phyloP scores from a whole-genome alignment of 2,888 invertebrate genomes.

The Hyposoter dolosus region DNA sequence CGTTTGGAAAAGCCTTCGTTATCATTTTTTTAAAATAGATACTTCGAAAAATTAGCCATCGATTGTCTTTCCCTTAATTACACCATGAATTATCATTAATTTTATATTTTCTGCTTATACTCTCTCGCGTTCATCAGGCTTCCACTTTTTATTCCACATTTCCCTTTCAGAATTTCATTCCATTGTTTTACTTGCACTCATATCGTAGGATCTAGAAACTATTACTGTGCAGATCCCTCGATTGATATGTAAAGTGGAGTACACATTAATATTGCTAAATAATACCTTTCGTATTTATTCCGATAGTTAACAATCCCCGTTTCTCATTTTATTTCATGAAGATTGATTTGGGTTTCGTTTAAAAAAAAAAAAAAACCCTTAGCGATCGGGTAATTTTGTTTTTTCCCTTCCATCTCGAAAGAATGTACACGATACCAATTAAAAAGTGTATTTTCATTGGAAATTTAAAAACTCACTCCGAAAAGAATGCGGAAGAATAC shows the following conservation, averaged over 20 bases:
- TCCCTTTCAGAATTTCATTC: not conserved
- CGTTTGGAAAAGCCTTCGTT: not conserved
- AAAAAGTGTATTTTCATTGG: not conserved
- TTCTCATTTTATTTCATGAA: not conserved
- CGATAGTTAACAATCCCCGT: not conserved
- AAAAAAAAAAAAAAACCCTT: not conserved
- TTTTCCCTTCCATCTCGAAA: not conserved
- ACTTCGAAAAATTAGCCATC: not conserved
- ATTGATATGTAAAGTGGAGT: not conserved
- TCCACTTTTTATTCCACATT: not conserved
- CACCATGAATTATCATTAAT: too few relatives aligned
- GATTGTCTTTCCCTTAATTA: not conserved
- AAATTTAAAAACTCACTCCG: not conserved
- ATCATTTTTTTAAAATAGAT: not conserved
- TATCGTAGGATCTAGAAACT: not conserved
- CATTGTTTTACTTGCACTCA: slow-evolving; percentile 8
- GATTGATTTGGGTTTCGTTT: not conserved
- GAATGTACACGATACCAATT: not conserved
- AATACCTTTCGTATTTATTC: not conserved
- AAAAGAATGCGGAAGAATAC: not conserved
- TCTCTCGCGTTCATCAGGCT: not conserved
- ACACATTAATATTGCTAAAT: not conserved
- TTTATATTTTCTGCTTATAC: too few relatives aligned
- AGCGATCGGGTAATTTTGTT: not conserved
- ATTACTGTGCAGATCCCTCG: not conserved